phyloP scores from a whole-genome alignment of 2,888 invertebrate species.

The Drosophila acutilabella region DNA sequence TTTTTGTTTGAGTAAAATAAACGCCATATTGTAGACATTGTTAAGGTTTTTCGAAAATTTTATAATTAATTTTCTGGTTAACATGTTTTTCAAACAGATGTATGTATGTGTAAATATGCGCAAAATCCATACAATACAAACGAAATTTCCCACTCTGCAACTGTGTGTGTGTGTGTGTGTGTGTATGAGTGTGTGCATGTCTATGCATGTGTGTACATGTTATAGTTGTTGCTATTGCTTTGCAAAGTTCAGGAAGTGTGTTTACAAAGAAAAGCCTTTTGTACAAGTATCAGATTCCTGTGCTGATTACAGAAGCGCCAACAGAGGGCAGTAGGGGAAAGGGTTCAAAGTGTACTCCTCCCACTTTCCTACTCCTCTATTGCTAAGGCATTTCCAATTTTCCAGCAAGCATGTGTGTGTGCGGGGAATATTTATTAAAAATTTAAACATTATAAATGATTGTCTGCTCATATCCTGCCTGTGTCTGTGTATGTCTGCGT shows the following conservation, averaged over 20 bases:
- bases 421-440: conserved; percentile 72
- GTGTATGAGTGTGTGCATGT: not conserved
- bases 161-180: not conserved
- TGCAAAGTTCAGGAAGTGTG: conserved; percentile 79
- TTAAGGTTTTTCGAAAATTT: conserved; percentile 81
- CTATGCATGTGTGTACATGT: conserved; percentile 29
- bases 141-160: conserved; percentile 17
- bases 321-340: conserved; percentile 9
- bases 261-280: conserved; percentile 80
- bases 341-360: conserved; percentile 19
- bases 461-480: conserved; percentile 65
- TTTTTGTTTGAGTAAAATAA: conserved; percentile 80
- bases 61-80: conserved; percentile 83
- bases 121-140: conserved; percentile 67
- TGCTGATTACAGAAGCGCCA: conserved; percentile 73
- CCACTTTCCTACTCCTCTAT: not conserved
- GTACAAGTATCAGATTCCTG: conserved; percentile 80
- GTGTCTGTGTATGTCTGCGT: not conserved
- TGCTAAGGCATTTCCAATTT: conserved; percentile 25
- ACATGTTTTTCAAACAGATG: conserved; percentile 64
- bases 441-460: conserved; percentile 77
- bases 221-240: conserved; percentile 61
- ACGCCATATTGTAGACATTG: conserved; percentile 81
- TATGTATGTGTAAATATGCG: conserved; percentile 79
- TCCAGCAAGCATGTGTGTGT: conserved; percentile 6